Base-by-base conservation (phyloP, 1,140 invertebrate species). In the Nasonia longicornis region DNA sequence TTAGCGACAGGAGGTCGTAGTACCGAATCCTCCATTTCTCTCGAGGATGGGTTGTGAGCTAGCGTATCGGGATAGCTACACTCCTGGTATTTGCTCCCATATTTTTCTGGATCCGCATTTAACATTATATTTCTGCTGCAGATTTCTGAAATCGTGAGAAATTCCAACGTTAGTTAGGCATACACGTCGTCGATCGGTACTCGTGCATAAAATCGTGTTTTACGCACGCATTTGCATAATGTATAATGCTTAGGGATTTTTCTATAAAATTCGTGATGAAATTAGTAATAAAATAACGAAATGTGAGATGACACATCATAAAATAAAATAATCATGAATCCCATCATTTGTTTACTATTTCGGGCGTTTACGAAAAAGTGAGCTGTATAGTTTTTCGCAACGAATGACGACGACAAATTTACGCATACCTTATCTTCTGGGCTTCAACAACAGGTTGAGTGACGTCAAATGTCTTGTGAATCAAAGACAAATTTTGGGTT, bases 1-100 rank as follows among this genome's bases (percentile, higher is more conserved):
- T 88, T 88, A 38, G 88, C 86, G 64, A 86, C 86, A 75, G 52
- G 52, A 58, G 52, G 52, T n/a, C 52, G 52, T 20, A 58, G 52
- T n/a, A 58, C 52, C 52, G 52, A 58, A 58, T 58, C 52, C 52
- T 58, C 52, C 52, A 58, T 58, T n/a, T 58, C 52, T 58, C 52
- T 58, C 20, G 20, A n/a, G 1, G 52, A 3, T 58, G 52, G 16
- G n/a, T 58, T 58, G 3, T 16, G 52, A 58, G 52, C 52, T 58
- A 58, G 20, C 16, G 52, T 58, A 20, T 58, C 52, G 3, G 16
- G 16, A 58, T 58, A 58, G 52, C 52, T 58, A 58, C 16, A 58
- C 52, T 58, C 52, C 52, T 58, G 52, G 52, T 58, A 20, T n/a
- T 58, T 58, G 52, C 52, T 58, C 52, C 52, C 52, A 58, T 58